Evolutionary conservation across 1,140 invertebrate species (phyloP).

Genomic region (Drosophila parabipectinata): DNA sequence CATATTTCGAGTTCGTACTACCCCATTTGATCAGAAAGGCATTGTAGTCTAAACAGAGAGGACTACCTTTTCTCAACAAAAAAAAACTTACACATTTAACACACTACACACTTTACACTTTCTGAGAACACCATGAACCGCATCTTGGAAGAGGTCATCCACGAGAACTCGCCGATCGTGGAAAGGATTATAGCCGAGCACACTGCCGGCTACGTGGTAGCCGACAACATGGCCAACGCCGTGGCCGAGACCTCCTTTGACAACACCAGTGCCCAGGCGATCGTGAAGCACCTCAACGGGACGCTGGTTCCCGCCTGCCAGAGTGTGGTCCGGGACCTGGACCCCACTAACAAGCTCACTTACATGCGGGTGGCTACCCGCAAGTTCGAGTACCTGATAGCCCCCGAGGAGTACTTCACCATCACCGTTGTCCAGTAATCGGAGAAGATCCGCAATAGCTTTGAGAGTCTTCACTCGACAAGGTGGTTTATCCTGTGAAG

Average conservation of each 20-base stretch:
- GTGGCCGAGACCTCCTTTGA: constrained; percentile 71
- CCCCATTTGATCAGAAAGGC: neutral
- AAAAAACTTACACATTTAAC: neutral
- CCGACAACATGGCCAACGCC: constrained; percentile 58
- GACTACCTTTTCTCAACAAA: neutral
- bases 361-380: constrained; percentile 68
- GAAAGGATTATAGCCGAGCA: constrained; percentile 70
- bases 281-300: constrained; percentile 66
- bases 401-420: constrained; percentile 74
- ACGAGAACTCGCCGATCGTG: constrained; percentile 33
- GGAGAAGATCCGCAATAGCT: neutral
- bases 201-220: constrained; percentile 62
- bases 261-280: constrained; percentile 70
- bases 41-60: neutral
- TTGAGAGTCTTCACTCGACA: too few relatives aligned
- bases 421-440: constrained; percentile 73
- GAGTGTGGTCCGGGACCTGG: constrained; percentile 70
- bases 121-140: constrained; percentile 49
- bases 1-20: neutral
- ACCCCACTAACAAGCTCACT: constrained; percentile 62
- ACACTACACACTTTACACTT: neutral
- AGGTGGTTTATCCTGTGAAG: neutral
- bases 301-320: constrained; percentile 50
- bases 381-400: constrained; percentile 76
- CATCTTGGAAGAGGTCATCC: constrained; percentile 62